Evolutionary conservation across 2,113 vertebrate species (phyloP).

Genomic region (Falcunculus frontatus): DNA sequence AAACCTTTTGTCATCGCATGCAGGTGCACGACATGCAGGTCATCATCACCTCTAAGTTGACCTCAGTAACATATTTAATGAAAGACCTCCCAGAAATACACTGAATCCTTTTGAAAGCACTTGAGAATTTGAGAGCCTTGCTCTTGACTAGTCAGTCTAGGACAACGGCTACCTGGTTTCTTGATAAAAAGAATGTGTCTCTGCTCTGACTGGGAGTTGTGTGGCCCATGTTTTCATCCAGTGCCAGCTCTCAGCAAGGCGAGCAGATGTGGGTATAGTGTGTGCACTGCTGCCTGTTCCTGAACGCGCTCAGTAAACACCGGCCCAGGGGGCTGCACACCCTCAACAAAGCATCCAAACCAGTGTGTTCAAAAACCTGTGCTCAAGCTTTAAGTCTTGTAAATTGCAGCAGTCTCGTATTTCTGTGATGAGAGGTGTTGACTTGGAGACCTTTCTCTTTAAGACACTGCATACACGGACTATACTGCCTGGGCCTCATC

Average conservation of each 20-base stretch:
- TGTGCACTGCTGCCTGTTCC: neutral
- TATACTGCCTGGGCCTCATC: neutral
- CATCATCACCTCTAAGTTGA: neutral
- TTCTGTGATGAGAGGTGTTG: neutral
- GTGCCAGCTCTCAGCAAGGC: neutral
- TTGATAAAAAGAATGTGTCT: neutral
- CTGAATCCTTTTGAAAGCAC: neutral
- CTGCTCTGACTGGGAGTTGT: neutral
- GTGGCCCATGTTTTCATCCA: neutral
- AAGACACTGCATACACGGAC: neutral
- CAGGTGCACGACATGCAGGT: neutral
- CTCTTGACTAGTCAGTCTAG: neutral
- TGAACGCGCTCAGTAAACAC: rapidly evolving
- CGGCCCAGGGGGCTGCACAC: neutral
- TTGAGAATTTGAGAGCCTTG: neutral
- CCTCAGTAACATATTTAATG: neutral
- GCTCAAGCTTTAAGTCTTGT: neutral
- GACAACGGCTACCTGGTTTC: neutral
- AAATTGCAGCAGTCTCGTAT: neutral
- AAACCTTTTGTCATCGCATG: neutral
- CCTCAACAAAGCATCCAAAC: neutral
- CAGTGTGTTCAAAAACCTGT: neutral
- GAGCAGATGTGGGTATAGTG: neutral
- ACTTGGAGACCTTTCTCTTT: neutral
- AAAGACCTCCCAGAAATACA: neutral